Conservation (phyloP, 2,113 vertebrate species). For the Xerus inauris region DNA sequence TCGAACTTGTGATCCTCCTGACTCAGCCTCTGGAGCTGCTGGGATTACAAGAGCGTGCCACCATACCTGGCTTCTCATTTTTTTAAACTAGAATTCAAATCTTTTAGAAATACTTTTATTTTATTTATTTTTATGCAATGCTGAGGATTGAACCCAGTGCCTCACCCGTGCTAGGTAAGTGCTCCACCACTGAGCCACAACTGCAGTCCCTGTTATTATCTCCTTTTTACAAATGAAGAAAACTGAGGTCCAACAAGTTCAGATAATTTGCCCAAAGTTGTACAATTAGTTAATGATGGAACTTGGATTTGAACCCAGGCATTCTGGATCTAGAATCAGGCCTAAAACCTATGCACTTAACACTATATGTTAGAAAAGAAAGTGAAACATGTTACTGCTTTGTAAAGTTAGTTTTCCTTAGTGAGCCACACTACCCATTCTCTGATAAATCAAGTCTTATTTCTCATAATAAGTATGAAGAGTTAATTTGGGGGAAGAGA, state of each 20-base stretch:
- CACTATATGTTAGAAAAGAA: neutral
- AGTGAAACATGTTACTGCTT: neutral
- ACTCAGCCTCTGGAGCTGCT: no score
- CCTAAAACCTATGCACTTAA: neutral
- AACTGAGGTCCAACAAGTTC: slow-evolving; percentile 9
- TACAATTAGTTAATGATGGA: slow-evolving; percentile 7
- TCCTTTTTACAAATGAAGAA: neutral
- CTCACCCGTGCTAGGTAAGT: no score
- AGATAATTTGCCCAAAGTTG: neutral
- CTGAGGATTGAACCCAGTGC: no score
- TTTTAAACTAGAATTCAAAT: no score
- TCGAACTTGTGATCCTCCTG: no score
- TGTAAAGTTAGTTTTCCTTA: neutral
- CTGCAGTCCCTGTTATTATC: neutral
- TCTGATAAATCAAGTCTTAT: neutral
- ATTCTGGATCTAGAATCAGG: neutral
- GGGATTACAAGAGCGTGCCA: no score
- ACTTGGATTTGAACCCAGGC: neutral
- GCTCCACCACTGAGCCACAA: no score
- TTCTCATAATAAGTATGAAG: neutral
- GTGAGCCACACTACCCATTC: neutral
- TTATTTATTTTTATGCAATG: no score
- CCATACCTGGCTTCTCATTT: no score
- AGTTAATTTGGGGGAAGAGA: no score
- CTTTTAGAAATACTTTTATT: no score